These are phyloP conservation scores for Spatulosminthurus flaviceps DNA, from an alignment of 2,888 invertebrate genomes.

Conservation along the genomic window DNA sequence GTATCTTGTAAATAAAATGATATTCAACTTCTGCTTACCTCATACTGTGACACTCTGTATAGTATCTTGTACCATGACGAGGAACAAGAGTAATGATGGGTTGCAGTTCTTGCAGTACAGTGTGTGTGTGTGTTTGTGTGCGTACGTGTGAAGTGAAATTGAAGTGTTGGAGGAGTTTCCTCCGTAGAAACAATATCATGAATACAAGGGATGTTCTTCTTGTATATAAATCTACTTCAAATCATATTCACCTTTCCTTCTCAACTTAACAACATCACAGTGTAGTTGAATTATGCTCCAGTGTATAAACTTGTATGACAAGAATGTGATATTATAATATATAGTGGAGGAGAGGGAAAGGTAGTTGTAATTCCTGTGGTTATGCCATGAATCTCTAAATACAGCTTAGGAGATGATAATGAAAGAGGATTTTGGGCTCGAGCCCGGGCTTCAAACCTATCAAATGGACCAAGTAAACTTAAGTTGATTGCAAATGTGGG, in stretches of 20 bases:
- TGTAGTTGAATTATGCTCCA: not conserved
- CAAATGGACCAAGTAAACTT: slow-evolving; percentile 35
- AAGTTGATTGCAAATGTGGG: slow-evolving; percentile 48
- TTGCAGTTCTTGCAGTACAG: not conserved
- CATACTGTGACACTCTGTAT: not conserved
- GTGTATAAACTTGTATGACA: not conserved
- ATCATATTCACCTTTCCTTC: not conserved
- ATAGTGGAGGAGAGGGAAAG: not conserved
- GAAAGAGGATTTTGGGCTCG: too few species aligned
- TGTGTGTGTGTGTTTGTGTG: not conserved
- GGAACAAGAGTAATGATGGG: slow-evolving; percentile 25
- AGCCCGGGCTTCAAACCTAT: slow-evolving; percentile 16
- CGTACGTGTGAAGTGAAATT: not conserved
- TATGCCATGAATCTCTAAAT: too few species aligned
- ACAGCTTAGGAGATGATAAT: too few species aligned
- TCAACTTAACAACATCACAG: not conserved
- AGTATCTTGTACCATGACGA: slow-evolving; percentile 24
- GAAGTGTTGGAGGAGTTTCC: not conserved
- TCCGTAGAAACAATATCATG: not conserved
- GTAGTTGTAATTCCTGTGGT: not conserved
- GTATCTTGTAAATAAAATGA: slow-evolving; percentile 6
- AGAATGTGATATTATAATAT: not conserved
- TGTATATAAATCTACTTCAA: not conserved
- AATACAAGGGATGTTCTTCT: not conserved
- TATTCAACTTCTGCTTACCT: slow-evolving; percentile 9